Base-by-base conservation (phyloP, 2,888 invertebrate species). In the Agriopis leucophaearia region DNA sequence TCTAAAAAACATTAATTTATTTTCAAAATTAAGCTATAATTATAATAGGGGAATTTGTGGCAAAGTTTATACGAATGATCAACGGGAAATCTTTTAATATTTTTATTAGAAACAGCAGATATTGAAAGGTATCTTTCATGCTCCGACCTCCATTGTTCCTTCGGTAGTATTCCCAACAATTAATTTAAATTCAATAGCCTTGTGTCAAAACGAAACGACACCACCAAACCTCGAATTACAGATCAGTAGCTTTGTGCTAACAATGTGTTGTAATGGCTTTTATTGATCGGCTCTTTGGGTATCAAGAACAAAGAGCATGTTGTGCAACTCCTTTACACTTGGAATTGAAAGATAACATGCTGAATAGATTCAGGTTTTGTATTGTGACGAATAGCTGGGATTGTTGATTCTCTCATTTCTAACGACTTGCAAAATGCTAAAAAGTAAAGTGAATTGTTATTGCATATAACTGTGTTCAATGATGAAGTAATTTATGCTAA, bases 181-280 rank as follows among this genome's bases (percentile, higher is more conserved):
- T 70, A 70, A 67, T 64, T 64, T 67, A 59, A 60, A 61, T 63
- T 70, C 69, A 61, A 65, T 69, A 58, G 66, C 60, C 61, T 70
- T 69, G 72, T 70, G 60, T 56, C 57, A 61, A 65, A 67, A 65
- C 64, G 69, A 61, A 70, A 72, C 56, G 70, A 72, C 70, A 74
- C 64, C 66, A 42, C 57, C 42, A 1, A 44, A 59, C 61, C 58
- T 62, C 50, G 57, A 57, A 47, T 62, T 48, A 51, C 51, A 62
- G 66, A 66, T 61, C 56, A 57, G 60, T 61, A 57, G 52, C 57
- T 58, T 58, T 67, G 56, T 62, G 52, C 44, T 40, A 55, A 66
- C 50, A 60, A 35, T 58, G 57, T 67, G 57, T 51, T 48, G 45
- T 61, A 61, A 66, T 67, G 45, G 62, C 62, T 58, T 58, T 62